Conservation (phyloP, 2,113 vertebrate genomes). For the Ciconia boyciana region DNA sequence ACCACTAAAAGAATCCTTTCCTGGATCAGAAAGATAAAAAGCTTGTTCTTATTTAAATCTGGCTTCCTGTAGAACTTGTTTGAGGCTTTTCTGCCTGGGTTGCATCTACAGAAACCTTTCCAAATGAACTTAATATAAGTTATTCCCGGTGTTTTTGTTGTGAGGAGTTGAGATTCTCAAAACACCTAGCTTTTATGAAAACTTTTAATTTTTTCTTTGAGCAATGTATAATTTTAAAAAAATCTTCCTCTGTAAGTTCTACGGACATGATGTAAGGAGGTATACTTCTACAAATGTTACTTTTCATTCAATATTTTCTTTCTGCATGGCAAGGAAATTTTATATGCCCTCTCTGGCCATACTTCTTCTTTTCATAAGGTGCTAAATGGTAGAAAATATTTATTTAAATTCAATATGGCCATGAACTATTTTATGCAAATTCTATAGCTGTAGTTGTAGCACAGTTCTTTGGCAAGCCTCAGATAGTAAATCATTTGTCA, state of each 20-base stretch:
- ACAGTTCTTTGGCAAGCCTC: not conserved
- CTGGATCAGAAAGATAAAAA: constrained; percentile 15
- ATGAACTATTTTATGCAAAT: not conserved
- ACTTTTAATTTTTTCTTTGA: not conserved
- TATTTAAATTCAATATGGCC: not conserved
- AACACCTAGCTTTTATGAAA: not conserved
- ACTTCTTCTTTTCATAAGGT: not conserved
- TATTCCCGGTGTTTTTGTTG: not conserved
- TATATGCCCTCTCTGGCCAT: not conserved
- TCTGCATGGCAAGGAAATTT: not conserved
- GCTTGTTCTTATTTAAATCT: constrained; percentile 23
- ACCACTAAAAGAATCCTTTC: not conserved
- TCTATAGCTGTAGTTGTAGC: not conserved
- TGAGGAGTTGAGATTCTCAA: not conserved
- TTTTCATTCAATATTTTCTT: not conserved
- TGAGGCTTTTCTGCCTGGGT: constrained; percentile 18
- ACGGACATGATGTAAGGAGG: not conserved
- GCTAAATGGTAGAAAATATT: not conserved
- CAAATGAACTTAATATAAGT: not conserved
- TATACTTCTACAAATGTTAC: not conserved
- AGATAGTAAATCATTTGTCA: constrained; percentile 21
- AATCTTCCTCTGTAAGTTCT: not conserved
- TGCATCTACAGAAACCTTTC: constrained; percentile 2
- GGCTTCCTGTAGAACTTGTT: constrained; percentile 29
- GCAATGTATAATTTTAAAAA: not conserved